A percentile compares a stretch with the other conserved stretches of the same genome.
Conservation (phyloP, 2,888 invertebrate species). For the Diplolepis rosae region DNA sequence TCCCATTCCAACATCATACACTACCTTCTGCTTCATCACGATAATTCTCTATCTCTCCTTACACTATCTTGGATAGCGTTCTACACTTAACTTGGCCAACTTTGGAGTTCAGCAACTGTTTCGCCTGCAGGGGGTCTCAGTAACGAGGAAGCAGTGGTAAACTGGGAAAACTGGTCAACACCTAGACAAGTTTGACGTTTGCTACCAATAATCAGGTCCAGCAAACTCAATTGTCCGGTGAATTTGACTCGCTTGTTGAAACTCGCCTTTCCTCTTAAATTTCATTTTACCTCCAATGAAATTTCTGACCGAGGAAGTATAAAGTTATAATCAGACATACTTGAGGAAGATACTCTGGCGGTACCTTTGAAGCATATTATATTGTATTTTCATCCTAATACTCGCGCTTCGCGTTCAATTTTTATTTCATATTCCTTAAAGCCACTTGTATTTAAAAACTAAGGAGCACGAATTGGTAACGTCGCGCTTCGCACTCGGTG, state of each 20-base stretch:
- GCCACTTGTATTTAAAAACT: too few relatives aligned
- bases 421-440: too few relatives aligned
- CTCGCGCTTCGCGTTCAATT: too few relatives aligned
- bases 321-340: neutral
- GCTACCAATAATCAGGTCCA: constrained; percentile 9
- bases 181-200: neutral
- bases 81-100: constrained; percentile 4
- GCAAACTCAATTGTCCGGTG: neutral
- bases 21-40: neutral
- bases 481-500: too few relatives aligned
- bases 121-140: neutral
- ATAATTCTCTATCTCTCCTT: constrained; percentile 20
- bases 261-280: neutral
- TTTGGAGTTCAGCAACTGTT: neutral
- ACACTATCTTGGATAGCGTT: neutral
- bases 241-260: constrained; percentile 1
- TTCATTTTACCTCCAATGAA: neutral
- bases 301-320: neutral
- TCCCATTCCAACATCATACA: constrained; percentile 4
- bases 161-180: constrained; percentile 10
- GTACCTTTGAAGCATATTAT: neutral
- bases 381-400: too few relatives aligned
- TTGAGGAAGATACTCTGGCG: neutral
- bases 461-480: too few relatives aligned
- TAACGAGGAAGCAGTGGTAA: neutral